phyloP scores from a whole-genome alignment of 2,888 invertebrate genomes.

The Drosophila lacicola region DNA sequence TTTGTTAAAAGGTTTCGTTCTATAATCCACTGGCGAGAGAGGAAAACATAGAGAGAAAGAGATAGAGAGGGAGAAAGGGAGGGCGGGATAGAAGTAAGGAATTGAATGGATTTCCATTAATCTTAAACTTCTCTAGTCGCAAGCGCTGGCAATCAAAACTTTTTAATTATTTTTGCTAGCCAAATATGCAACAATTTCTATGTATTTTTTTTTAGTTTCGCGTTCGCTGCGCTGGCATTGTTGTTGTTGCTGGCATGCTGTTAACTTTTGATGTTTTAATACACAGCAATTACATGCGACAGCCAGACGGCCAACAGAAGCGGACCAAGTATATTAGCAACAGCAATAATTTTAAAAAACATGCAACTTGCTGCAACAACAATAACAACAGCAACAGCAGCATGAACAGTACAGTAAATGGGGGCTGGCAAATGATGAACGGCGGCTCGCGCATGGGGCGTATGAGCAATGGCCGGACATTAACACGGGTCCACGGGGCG shows the following conservation, averaged over 20 bases:
- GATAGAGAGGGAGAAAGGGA: neutral
- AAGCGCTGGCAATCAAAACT: conserved; percentile 63
- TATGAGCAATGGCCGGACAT: conserved; percentile 67
- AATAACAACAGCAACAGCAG: conserved; percentile 15
- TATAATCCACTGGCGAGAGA: neutral
- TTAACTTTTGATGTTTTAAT: conserved; percentile 68
- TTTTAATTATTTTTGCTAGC: conserved; percentile 63
- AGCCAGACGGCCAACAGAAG: conserved; percentile 22
- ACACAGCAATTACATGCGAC: conserved; percentile 59
- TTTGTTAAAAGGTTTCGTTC: neutral
- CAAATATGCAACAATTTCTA: conserved; percentile 42
- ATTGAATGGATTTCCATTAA: conserved; percentile 43
- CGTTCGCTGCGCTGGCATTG: conserved; percentile 11
- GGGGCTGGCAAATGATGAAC: conserved; percentile 60
- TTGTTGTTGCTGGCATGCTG: conserved; percentile 36
- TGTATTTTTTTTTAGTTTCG: conserved; percentile 1
- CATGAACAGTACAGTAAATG: conserved; percentile 31
- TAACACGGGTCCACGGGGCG: conserved; percentile 62
- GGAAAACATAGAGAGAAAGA: too few relatives aligned
- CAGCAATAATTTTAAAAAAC: conserved; percentile 52
- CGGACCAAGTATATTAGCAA: conserved; percentile 51
- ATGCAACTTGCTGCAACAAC: conserved; percentile 27
- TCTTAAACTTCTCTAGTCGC: conserved; percentile 43
- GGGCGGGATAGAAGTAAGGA: neutral
- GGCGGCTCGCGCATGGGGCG: conserved; percentile 54